phyloP scores from a whole-genome alignment of 35 echinoderm and acorn worm genomes.

The Amphiura filiformis region DNA sequence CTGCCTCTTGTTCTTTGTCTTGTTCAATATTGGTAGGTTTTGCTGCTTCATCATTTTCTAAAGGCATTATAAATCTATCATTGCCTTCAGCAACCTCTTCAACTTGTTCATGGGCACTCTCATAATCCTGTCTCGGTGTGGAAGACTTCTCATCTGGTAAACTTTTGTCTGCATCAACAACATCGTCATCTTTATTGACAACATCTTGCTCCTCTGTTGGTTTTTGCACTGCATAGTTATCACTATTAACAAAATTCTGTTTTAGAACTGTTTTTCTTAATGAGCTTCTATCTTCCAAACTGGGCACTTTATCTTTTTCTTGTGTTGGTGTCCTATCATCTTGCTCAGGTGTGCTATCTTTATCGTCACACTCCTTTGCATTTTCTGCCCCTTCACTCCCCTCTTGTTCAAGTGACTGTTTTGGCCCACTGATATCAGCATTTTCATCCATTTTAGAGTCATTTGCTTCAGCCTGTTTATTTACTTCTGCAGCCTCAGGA shows the following conservation, averaged over 20 bases:
- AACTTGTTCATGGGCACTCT: not conserved
- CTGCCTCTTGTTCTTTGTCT: not conserved
- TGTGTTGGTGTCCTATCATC: not conserved
- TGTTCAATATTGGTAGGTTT: not conserved
- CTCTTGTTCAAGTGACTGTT: not conserved
- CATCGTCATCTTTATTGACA: not conserved
- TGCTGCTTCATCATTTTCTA: not conserved
- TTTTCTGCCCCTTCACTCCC: not conserved
- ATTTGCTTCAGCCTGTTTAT: not conserved
- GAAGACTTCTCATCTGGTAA: not conserved
- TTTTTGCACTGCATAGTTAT: not conserved
- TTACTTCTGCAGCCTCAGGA: not conserved
- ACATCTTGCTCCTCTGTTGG: not conserved
- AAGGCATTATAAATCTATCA: not conserved
- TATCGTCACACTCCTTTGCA: too few relatives aligned
- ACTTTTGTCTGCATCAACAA: not conserved
- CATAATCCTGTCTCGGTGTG: not conserved
- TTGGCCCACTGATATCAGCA: not conserved
- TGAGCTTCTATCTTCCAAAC: not conserved
- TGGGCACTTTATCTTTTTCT: conserved; percentile 16
- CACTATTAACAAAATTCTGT: not conserved
- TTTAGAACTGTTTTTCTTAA: not conserved
- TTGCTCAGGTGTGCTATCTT: too few relatives aligned
- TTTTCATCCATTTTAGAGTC: not conserved
- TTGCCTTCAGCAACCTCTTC: not conserved